These are phyloP conservation scores for Centropus unirufus DNA, from an alignment of 2,113 vertebrate species.

Conservation along the genomic window DNA sequence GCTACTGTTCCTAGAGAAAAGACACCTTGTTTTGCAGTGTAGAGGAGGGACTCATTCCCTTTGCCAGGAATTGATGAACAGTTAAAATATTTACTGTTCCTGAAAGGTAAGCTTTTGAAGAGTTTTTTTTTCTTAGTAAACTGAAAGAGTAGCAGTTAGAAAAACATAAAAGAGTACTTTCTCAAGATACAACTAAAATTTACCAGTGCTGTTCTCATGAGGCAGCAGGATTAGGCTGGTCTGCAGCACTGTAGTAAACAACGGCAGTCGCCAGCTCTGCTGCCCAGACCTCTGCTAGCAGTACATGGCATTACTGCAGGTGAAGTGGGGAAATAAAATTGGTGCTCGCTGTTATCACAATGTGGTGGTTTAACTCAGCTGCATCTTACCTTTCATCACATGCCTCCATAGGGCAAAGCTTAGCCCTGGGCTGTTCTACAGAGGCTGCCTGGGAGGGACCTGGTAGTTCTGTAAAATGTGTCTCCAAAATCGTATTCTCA, in stretches of 20 bases:
- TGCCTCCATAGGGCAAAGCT: background rate
- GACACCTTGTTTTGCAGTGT: background rate
- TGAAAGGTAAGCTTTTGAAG: background rate
- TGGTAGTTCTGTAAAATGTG: background rate
- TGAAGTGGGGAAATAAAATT: background rate
- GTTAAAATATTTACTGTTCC: background rate
- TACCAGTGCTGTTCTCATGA: fast-evolving
- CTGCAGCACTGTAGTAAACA: background rate
- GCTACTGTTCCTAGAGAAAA: background rate
- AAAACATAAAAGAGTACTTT: background rate
- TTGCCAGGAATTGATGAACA: background rate
- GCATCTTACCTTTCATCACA: background rate
- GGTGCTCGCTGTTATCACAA: fast-evolving
- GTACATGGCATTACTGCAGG: background rate
- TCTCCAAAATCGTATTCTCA: background rate
- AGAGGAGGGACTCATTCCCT: background rate
- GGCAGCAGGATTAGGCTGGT: background rate
- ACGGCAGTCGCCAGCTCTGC: background rate
- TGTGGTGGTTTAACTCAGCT: background rate
- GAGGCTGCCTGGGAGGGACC: background rate
- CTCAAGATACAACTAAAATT: background rate
- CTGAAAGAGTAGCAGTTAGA: background rate
- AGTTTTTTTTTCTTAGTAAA: background rate
- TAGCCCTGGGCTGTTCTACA: background rate
- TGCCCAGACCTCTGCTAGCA: background rate